Conservation (phyloP, 2,888 invertebrate genomes). For the Himalopsyche tibetana region DNA sequence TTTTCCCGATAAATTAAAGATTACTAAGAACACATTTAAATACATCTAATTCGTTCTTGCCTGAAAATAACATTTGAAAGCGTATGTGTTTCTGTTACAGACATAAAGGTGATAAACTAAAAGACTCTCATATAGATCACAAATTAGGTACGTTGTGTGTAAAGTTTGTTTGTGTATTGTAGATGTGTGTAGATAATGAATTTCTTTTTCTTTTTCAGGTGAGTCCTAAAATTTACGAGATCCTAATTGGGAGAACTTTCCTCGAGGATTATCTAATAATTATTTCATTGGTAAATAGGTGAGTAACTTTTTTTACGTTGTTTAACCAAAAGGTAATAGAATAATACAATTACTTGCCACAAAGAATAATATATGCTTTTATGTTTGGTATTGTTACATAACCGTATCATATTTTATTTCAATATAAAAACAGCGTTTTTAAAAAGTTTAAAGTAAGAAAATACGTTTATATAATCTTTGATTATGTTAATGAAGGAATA, state of each 20-base stretch:
- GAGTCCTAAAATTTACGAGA: constrained; percentile 13
- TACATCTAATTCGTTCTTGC: no score
- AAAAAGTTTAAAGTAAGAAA: no score
- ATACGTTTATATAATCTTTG: no score
- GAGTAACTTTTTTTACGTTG: neutral
- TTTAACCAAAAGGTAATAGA: neutral
- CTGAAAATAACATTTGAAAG: no score
- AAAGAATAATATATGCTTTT: no score
- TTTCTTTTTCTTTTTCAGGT: constrained; percentile 44
- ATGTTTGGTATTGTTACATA: no score
- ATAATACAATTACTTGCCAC: neutral
- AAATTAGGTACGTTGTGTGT: neutral
- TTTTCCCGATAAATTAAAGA: no score
- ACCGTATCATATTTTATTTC: no score
- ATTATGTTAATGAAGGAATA: no score
- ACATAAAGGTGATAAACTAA: neutral
- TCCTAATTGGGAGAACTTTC: constrained; percentile 17
- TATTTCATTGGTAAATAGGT: constrained; percentile 25
- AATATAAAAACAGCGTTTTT: no score
- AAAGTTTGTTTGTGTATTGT: constrained; percentile 20
- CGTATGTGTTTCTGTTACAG: no score
- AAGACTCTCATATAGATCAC: neutral
- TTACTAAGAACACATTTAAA: no score
- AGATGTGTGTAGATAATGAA: constrained; percentile 41
- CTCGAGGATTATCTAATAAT: neutral